Conservation (phyloP, 1,140 invertebrate species). For the Euwallacea fornicatus region DNA sequence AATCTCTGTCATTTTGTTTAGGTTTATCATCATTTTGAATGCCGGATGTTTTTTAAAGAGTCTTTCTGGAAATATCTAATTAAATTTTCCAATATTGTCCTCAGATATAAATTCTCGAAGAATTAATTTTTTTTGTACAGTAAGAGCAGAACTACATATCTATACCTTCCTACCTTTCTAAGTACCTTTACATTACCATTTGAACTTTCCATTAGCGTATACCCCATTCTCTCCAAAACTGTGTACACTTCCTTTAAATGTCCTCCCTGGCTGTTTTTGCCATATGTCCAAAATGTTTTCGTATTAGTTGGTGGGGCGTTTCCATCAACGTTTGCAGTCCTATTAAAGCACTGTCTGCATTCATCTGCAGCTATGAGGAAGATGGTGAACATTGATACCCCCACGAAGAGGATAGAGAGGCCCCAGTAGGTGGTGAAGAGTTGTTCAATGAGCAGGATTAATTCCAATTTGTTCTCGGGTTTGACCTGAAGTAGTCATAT, state of each 20-base stretch:
- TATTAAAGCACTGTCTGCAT: slow-evolving; percentile 42
- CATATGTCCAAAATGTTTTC: slow-evolving; percentile 58
- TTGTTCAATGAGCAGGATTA: slow-evolving; percentile 1
- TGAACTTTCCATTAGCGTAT: slow-evolving; percentile 60
- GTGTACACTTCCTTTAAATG: slow-evolving; percentile 78
- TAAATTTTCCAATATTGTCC: too few species aligned
- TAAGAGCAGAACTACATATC: too few species aligned
- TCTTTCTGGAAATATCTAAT: too few species aligned
- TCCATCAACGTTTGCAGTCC: background rate
- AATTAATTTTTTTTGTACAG: too few species aligned
- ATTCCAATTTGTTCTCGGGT: slow-evolving; percentile 2
- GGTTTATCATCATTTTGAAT: too few species aligned
- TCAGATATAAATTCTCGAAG: too few species aligned
- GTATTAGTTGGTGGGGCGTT: background rate
- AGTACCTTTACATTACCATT: background rate
- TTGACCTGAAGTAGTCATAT: background rate
- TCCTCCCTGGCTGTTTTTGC: slow-evolving; percentile 60
- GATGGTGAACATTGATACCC: slow-evolving; percentile 41
- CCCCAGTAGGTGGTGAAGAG: slow-evolving; percentile 28
- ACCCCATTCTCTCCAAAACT: slow-evolving; percentile 74
- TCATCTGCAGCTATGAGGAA: slow-evolving; percentile 44
- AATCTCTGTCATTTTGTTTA: too few species aligned
- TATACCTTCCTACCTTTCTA: too few species aligned
- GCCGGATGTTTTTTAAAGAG: too few species aligned
- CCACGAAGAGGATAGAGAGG: slow-evolving; percentile 35